Base-by-base conservation (phyloP, 2,888 invertebrate genomes). In the Asteroscopus sphinx region DNA sequence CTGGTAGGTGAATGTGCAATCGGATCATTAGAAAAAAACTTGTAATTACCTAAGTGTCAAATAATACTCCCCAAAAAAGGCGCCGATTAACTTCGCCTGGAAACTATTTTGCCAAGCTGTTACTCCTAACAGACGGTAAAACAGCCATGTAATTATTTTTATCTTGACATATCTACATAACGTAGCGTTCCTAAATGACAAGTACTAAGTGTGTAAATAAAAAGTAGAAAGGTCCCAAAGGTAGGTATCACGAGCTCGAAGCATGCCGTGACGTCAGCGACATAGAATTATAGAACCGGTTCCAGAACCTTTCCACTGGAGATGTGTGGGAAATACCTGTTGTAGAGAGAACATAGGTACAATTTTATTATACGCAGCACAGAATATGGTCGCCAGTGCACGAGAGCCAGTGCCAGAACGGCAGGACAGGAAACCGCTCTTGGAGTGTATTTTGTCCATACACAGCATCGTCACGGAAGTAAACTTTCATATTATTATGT, bases 291-390 rank as follows among this genome's bases (percentile, higher is more conserved):
- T 70, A 73, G 54, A 85, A 88, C 87, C 85, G 82, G 87, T 87
- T 82, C 63, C 68, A 69, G 76, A 84, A 81, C 82, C 81, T 86
- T 87, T 86, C 82, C 80, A 84, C 71, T 76, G 69, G 69, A 77
- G 70, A 77, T 75, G 78, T 80, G 82, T 83, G 84, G 81, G 83
- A 86, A 86, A 87, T 86, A 86, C 86, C 83, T 82, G 78, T 79
- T 76, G 78, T 79, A 81, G 70, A 74, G 82, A 81, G 73, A 71
- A 74, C 63, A 73, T 72, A 74, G 64, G 61, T 77, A 71, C 71
- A 73, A 80, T 79, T n/a, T n/a, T n/a, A n/a, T n/a, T 72, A 80
- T 68, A 73, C 63, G 64, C 70, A 73, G 41, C 75, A 65, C 69
- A 76, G 77, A 80, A 80, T 69, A 76, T 54, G 66, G 76, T 73